Base-by-base conservation (phyloP, 2,888 invertebrate species). In the Coecobrya sp. region DNA sequence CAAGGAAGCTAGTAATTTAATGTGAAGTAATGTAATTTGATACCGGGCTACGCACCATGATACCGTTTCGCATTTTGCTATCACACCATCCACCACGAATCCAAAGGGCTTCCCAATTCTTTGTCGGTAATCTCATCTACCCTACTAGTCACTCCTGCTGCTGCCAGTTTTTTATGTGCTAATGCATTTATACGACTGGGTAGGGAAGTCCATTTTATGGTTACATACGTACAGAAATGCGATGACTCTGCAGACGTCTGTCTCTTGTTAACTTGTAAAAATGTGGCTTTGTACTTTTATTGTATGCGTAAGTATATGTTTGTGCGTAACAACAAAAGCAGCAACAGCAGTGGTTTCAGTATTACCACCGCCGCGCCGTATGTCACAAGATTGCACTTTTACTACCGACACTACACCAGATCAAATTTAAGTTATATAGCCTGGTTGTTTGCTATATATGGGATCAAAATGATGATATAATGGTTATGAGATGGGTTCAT, bases 21-120 rank as follows among this genome's bases (percentile, higher is more conserved):
- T 93, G 93, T 93, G 92, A 93, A 93, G 93, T 93, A 93, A 93
- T 93, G 93, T 93, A 93, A 93, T 93, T 87, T 92, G 92, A 90
- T 91, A 81, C 89, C 86, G 87, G 92, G 82, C 89, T 84, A 86
- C 89, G 79, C 82, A 89, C 86, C 81, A 91, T 86, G 65, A 86
- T 81, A 65, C 84, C 84, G 30, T 73, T 49, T 73, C 81, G 70
- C 68, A 79, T 55, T 79, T 59, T 52, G 30, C 10, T 65, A 70
- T 59, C 86, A 70, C 88, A 81, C 81, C 30, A 55, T 45, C 55
- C 81, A 79, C 49, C 30, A 27, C 79, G 52, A 52, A 22, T 55
- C n/a, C 55, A 52, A 81, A 30, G 27, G 27, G 10, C 65, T 55
- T 70, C 70, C 27, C 52, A 27, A 52, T 70, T 86, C 55, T 86